Conservation (phyloP, 2,797 vertebrate genomes). For the Babyrousa celebensis region DNA sequence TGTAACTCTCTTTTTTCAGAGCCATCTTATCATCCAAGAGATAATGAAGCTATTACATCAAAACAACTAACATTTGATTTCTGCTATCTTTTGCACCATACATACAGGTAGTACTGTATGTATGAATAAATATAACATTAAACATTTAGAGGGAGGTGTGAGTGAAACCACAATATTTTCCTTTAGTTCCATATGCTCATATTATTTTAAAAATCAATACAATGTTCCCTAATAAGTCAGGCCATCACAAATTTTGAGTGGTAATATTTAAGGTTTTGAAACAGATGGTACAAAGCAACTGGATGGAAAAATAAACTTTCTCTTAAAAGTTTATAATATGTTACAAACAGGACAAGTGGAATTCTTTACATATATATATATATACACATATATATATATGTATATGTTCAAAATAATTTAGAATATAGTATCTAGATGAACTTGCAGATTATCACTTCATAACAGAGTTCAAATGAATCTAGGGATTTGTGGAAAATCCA, state of each 20-base stretch:
- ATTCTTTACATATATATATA: conserved; percentile 8
- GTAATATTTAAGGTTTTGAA: conserved; percentile 37
- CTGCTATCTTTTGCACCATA: background rate
- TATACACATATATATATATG: background rate
- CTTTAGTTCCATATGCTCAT: background rate
- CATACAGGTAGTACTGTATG: background rate
- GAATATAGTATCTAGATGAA: background rate
- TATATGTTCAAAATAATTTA: background rate
- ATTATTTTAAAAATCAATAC: conserved; percentile 51
- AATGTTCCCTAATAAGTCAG: background rate
- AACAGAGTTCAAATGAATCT: background rate
- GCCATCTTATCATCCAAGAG: background rate
- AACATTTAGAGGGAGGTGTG: background rate
- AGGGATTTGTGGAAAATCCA: background rate
- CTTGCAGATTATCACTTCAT: background rate
- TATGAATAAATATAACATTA: background rate
- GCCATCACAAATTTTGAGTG: background rate
- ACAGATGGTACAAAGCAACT: conserved; percentile 42
- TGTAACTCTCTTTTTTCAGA: background rate
- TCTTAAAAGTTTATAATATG: conserved; percentile 57
- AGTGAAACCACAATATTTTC: background rate
- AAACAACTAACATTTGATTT: conserved; percentile 13
- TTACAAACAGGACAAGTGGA: background rate
- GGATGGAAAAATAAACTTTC: conserved; percentile 31
- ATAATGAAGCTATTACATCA: background rate